Base-by-base conservation (phyloP, 1,140 invertebrate genomes). In the Phenacoccus solenopsis region DNA sequence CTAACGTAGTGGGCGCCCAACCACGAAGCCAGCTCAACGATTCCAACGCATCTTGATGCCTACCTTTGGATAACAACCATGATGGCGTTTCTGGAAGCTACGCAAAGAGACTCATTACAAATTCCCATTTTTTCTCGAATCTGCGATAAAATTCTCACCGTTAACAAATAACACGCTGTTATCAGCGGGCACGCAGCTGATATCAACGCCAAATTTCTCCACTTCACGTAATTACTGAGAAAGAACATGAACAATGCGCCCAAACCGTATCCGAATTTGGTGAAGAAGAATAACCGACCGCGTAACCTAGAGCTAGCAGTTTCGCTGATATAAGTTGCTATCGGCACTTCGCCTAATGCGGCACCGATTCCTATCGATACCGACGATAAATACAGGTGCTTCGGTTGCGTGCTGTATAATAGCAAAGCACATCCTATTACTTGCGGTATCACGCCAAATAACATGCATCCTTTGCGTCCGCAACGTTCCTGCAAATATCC, bases 1-100 rank as follows among this genome's bases (percentile, higher is more conserved):
- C 80, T 9, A 78, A 74, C 2, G 81, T 77, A 4, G 78, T 76
- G 0, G 77, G 77, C 9, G 74, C 74, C 82, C 82, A 84, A 0
- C 82, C 83, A 3, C 83, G 77, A 0, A 84, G 76, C 77, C 80
- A 82, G 49, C 80, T 79, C 0, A 84, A 73, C 0, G 82, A 78
- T 69, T 78, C 78, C 22, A 80, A 71, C 0, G 83, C 82, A 21
- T 84, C 81, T 20, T 80, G 78, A 28, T 78, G 77, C 61, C 78
- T 75, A 12, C 81, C 80, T 74, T 80, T 80, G 10, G 79, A 78
- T 56, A 84, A 73, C 2, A 85, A 76, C 85, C 86, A 88, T 7
- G 86, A 77, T 28, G 87, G 87, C 2, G 86, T 85, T 78, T 88
- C 87, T 7, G 87, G 87, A 4, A 87, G 77, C 82, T 83, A 68